Evolutionary conservation across 2,888 invertebrate genomes (phyloP).

Genomic region (Pachymerium ferrugineum): DNA sequence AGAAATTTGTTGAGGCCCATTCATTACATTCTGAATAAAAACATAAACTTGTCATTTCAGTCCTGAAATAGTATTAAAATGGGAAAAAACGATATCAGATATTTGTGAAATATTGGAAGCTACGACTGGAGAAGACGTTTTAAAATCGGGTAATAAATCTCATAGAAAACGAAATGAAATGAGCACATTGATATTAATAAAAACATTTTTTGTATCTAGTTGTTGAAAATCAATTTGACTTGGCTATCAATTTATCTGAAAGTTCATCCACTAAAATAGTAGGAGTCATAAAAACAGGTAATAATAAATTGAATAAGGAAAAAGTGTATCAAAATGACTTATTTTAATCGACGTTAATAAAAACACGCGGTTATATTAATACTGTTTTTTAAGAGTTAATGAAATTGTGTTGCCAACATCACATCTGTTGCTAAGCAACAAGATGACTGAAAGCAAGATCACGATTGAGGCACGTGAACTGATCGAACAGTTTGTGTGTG

Average conservation of each 20-base stretch:
- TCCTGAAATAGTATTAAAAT: background rate
- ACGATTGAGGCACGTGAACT: background rate
- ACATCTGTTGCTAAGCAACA: background rate
- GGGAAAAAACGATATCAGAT: background rate
- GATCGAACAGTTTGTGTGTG: background rate
- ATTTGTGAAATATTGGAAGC: background rate
- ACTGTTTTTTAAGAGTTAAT: background rate
- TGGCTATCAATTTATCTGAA: background rate
- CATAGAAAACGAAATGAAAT: background rate
- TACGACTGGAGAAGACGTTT: background rate
- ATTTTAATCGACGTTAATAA: background rate
- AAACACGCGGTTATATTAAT: background rate
- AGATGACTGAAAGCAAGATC: constrained; percentile 1
- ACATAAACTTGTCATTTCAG: background rate
- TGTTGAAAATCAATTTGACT: background rate
- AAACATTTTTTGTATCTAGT: background rate
- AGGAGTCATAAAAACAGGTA: constrained; percentile 6
- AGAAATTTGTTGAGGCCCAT: too few species aligned
- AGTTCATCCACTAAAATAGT: background rate
- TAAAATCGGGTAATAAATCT: background rate
- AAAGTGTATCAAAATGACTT: background rate
- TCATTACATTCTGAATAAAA: too few species aligned
- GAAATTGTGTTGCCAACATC: background rate
- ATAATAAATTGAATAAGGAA: background rate
- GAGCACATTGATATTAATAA: too few species aligned